Percentiles rank a stretch among this genome's conserved stretches.
Conservation (phyloP, 2,888 invertebrate genomes). For the Dolomedes plantarius region DNA sequence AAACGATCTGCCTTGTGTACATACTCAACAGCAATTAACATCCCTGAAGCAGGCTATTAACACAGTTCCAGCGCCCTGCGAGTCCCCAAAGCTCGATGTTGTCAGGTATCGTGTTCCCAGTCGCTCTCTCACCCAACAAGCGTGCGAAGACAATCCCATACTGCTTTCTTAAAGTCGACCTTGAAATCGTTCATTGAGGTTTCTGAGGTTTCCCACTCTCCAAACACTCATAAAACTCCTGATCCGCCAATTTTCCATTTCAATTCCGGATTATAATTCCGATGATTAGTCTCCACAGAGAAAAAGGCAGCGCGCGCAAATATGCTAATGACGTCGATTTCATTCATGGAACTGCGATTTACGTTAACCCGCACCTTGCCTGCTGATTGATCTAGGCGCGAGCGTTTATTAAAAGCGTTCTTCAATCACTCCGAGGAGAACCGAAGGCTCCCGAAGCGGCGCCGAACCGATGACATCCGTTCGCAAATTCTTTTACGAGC, state of each 20-base stretch:
- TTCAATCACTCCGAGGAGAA: slow-evolving; percentile 49
- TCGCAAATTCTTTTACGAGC: slow-evolving; percentile 36
- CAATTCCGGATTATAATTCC: slow-evolving; percentile 55
- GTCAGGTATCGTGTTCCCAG: not conserved
- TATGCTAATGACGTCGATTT: slow-evolving; percentile 59
- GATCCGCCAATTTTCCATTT: slow-evolving; percentile 38
- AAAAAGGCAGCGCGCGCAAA: slow-evolving; percentile 4
- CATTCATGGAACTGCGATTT: slow-evolving; percentile 49
- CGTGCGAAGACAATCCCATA: not conserved
- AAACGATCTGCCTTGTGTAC: too few relatives aligned
- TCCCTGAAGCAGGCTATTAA: not conserved
- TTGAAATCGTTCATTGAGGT: not conserved
- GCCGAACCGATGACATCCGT: slow-evolving; percentile 1
- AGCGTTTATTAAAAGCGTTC: slow-evolving; percentile 39
- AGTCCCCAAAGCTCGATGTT: not conserved
- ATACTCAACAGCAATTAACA: too few relatives aligned
- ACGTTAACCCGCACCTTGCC: slow-evolving; percentile 27
- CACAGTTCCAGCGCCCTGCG: not conserved
- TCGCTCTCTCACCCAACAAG: not conserved
- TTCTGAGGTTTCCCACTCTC: slow-evolving; percentile 34
- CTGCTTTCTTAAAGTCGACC: not conserved
- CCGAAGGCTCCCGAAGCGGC: slow-evolving; percentile 8
- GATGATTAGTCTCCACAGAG: slow-evolving; percentile 48
- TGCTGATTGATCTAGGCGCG: slow-evolving; percentile 56
- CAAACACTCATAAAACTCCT: slow-evolving; percentile 38